Evolutionary conservation across 2,888 invertebrate species (phyloP), one percentile per base, ranked within the genome.

Genomic region (Helobdella robusta): DNA sequence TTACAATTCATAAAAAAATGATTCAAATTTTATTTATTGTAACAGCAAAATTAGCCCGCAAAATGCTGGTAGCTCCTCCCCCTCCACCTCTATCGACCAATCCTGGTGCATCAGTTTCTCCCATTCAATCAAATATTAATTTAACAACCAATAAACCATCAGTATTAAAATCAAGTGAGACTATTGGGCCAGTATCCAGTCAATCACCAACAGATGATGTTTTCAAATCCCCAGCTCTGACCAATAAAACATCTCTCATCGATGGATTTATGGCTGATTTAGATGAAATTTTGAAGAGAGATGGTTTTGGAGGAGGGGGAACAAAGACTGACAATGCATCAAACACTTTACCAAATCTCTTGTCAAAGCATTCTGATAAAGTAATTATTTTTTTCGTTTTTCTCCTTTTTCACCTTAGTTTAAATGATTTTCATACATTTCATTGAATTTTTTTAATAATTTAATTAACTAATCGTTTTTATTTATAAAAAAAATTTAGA

Each of bases 251-350:
- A 23, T 61, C 61, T 20, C 48, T 61, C 28, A 40, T 54, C 30
- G 54, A 54, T 25, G 54, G 54, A 18, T 54, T 54, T n/a, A 54
- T 61, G 61, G 61, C 35, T 28, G 61, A 61, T 48, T 46, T 61
- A 30, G 61, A 61, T 23, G 61, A 36, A 23, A 61, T 61, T 46
- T 48, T 61, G 18, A 61, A 61, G 25, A 61, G 48, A 25, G 61
- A 48, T 30, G 61, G 61, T 25, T 28, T 61, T 11, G 18, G 18
- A 23, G 15, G 11, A 15, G 44, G 18, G 15, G 15, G 11, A 15
- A n/a, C 36, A 8, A 23, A 35, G 6, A 18, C 23, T 6, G 36
- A 36, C 6, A 32, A 36, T 23, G 23, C 23, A n/a, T 35, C 59
- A 46, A 61, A 46, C 15, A 40, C 61, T 23, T 40, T 61, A 3